phyloP scores from a whole-genome alignment of 2,888 invertebrate genomes.

The Clunio marinus region DNA sequence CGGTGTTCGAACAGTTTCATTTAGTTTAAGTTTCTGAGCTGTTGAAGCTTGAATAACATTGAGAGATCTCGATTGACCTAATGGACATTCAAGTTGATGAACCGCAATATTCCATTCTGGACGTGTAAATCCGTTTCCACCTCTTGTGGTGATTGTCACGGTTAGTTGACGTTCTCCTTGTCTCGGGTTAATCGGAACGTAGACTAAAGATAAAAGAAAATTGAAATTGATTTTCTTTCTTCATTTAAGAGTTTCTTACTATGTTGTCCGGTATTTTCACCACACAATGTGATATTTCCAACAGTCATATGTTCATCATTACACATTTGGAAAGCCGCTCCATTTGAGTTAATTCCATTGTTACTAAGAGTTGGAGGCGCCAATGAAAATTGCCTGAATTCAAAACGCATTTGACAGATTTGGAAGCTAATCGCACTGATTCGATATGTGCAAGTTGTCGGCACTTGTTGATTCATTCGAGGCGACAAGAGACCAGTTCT shows the following conservation, averaged over 20 bases:
- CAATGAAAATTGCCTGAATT: slow-evolving; percentile 12
- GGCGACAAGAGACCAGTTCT: slow-evolving; percentile 5
- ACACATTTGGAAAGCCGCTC: slow-evolving; percentile 36
- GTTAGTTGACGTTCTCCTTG: slow-evolving; percentile 48
- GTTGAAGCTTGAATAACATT: not conserved
- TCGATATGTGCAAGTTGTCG: slow-evolving; percentile 28
- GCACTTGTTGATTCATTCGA: slow-evolving; percentile 1
- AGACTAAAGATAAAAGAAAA: slow-evolving; percentile 42
- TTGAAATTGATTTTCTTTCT: slow-evolving; percentile 15
- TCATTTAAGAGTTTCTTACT: slow-evolving; percentile 51
- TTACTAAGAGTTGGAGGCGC: not conserved
- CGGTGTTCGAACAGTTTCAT: not conserved
- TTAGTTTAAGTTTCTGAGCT: slow-evolving; percentile 41
- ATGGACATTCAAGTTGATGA: slow-evolving; percentile 58
- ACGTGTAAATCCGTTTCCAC: slow-evolving; percentile 53
- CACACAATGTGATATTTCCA: slow-evolving; percentile 53
- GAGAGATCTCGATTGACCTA: slow-evolving; percentile 21
- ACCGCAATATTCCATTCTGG: slow-evolving; percentile 60
- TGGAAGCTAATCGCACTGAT: slow-evolving; percentile 1
- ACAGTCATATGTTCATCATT: slow-evolving; percentile 45
- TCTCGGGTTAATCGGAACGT: slow-evolving; percentile 47
- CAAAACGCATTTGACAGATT: slow-evolving; percentile 35
- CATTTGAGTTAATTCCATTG: not conserved
- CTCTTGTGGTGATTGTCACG: slow-evolving; percentile 53
- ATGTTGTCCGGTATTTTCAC: slow-evolving; percentile 61